Evolutionary conservation across 2,797 vertebrate species (phyloP), one percentile per base, ranked within the genome.

Genomic region (Sebastes paucispinis): DNA sequence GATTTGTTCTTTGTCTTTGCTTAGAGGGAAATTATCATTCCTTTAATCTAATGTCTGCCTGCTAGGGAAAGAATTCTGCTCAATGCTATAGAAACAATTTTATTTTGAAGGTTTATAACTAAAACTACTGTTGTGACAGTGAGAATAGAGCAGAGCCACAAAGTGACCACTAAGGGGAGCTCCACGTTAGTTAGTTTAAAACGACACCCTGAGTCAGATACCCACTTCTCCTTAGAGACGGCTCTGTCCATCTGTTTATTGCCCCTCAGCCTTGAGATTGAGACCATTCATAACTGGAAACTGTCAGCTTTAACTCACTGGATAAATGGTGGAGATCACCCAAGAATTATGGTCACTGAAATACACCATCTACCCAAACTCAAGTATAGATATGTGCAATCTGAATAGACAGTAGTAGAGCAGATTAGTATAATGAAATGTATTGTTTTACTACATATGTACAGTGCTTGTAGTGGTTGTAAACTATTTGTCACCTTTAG

Each of bases 101-200:
- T 13, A 43, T 9, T 8, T 43, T 22, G 2, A 25, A 58, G 14
- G 2, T 31, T 62, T 43, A 3, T 43, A 16, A 10, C 11, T 55
- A 14, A 25, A 25, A 25, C 25, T 25, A 25, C 7, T 59, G 13
- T 2, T 18, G 1, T 18, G 13, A 29, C 18, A 34, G 4, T 39
- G 14, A 14, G 22, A 60, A 36, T 5, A 39, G 6, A 62, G 68
- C 22, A 63, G 31, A 24, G 34, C 16, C 27, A n/a, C 12, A 16
- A 0, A n/a, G 3, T 43, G 24, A 31, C 77, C 90, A 90, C 67
- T 52, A 81, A 91, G 83, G 84, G 83, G 88, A 64, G 81, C 75
- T 75, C 18, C 54, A 31, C 52, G 39, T 32, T 32, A 59, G 32
- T 36, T 27, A 22, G 25, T 52, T 13, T 5, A 50, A 24, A 24